Conservation (phyloP, 2,797 vertebrate genomes). For the Galagoides demidoff region DNA sequence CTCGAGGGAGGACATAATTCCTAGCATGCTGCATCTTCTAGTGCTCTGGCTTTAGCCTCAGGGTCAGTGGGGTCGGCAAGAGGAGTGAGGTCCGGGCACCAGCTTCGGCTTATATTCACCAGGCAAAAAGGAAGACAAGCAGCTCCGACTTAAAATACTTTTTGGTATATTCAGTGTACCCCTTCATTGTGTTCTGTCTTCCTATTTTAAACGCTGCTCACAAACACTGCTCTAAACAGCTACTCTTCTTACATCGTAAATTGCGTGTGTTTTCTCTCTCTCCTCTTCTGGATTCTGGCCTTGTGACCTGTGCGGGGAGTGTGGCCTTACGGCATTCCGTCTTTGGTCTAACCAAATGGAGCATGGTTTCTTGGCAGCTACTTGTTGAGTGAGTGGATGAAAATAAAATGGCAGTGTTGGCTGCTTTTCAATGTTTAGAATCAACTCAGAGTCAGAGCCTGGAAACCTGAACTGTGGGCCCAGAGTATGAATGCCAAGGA, state of each 20-base stretch:
- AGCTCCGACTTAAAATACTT: not conserved
- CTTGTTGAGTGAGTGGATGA: not conserved
- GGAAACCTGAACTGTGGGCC: not conserved
- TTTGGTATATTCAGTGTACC: not conserved
- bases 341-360: constrained; percentile 25
- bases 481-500: not conserved
- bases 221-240: not conserved
- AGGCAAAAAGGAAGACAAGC: not conserved
- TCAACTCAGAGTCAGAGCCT: not conserved
- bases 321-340: not conserved
- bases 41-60: not conserved
- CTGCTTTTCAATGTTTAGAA: constrained; percentile 10
- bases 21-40: fast-evolving
- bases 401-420: not conserved
- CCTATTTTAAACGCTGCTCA: not conserved
- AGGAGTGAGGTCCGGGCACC: not conserved
- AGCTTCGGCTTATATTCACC: not conserved
- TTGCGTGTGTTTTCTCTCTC: not conserved
- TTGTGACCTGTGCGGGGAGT: fast-evolving
- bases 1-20: not conserved
- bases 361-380: constrained; percentile 40
- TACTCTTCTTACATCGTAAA: not conserved
- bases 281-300: not conserved
- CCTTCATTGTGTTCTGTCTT: not conserved
- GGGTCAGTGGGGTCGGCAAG: not conserved